Base-by-base conservation (phyloP, 2,888 invertebrate species). In the Autographa gamma region DNA sequence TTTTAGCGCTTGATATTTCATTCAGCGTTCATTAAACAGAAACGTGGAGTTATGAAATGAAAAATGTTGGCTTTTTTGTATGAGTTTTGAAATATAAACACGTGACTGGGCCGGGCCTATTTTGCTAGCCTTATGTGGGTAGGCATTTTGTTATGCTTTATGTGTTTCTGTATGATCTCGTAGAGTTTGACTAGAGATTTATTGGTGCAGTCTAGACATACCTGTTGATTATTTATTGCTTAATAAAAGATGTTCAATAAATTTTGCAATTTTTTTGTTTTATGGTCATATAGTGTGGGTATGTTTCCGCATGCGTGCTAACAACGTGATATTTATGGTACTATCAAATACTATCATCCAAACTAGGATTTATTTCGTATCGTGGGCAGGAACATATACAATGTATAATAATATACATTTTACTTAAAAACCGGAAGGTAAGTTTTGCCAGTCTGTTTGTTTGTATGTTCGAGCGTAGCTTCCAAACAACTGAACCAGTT, bases 11-110 rank as follows among this genome's bases (percentile, higher is more conserved):
- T 77, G 73, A 73, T 73, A 68, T 76, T 85, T 80, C 81, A 82
- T 82, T 82, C 77, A 77, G 71, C 68, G 67, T 81, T 83, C 78
- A 84, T 83, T 69, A 76, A 72, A 73, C 81, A 71, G 69, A 71
- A 74, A 79, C 73, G 41, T 74, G 52, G 63, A 80, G 69, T 70
- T 77, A 60, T 71, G 71, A 77, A 69, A 82, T 84, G 75, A 81
- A 84, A 83, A 80, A 84, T 79, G 73, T 83, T 80, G 61, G 32
- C 63, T 63, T 63, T 48, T 71, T 76, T 69, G 69, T 76, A 31
- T 68, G 72, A 76, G 78, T 73, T 76, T 74, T 54, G 56, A 70
- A 63, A 19, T 25, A 25, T 38, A 65, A 60, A 69, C 63, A 69
- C 67, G 62, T 63, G 59, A 66, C 67, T n/a, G 41, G 41, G 13